Base-by-base conservation (phyloP, 2,113 vertebrate genomes). In the Pachycephala philippinensis region DNA sequence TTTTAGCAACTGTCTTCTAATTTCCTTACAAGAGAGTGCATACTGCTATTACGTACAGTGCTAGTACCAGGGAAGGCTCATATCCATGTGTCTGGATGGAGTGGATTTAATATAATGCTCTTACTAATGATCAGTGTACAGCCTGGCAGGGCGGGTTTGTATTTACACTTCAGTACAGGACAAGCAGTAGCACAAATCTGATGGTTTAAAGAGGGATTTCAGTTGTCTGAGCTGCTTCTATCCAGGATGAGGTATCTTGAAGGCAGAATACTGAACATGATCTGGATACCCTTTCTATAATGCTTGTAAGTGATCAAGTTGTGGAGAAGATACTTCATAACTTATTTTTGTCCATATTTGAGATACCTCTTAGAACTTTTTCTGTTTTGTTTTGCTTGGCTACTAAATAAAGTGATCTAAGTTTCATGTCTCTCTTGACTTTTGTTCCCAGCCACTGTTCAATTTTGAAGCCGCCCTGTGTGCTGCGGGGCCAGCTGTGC, bases 321-420 rank as follows among this genome's bases (percentile, higher is more conserved):
- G 54, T 50, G 89, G 37, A 87, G 53, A 72, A 91, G 52, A 2
- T 53, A 79, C 4, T 42, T 60, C 4, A 1, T 74, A 53, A 78
- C 20, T 77, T 93, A 77, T n/a, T 92, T 57, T 35, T 59, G 27
- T 84, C 76, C 49, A 11, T 71, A 57, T 86, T 79, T 50, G 57
- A 92, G 76, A 64, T 97, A 97, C 97, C 98, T 98, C 82, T 97
- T 88, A 85, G 90, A 76, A 39, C 19, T 26, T 40, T 95, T 64
- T 98, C 98, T 12, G 28, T 96, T 57, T 98, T 98, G 71, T 98
- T 98, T 69, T 98, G 96, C 95, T 99, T 99, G 39, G 98, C 98
- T 54, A 99, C 98, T 54, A 99, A 96, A 52, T 98, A 99, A 94
- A 97, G 96, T 0, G 98, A n/a, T 27, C 7, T 0, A 0, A 0